Percentiles rank a stretch among this genome's conserved stretches.
Conservation (phyloP, 1,140 invertebrate species). For the Drosophila albomicans region DNA sequence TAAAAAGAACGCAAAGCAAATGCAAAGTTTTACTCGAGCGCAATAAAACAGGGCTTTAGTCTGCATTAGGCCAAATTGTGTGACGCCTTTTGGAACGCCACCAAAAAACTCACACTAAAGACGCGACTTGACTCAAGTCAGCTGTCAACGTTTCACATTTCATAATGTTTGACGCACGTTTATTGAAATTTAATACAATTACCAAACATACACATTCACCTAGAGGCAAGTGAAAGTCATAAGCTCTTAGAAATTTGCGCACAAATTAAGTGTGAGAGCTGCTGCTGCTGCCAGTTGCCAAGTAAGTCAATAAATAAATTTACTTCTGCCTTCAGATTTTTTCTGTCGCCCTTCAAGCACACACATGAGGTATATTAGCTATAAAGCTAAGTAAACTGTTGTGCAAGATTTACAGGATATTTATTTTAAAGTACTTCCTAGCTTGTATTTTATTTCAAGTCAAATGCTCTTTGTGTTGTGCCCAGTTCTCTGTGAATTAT, state of each 20-base stretch:
- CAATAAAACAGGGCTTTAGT: constrained; percentile 50
- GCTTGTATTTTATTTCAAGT: not conserved
- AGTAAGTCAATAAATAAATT: constrained; percentile 81
- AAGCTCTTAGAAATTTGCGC: constrained; percentile 59
- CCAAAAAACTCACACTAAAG: not conserved
- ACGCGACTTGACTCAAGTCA: constrained; percentile 5
- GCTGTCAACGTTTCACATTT: constrained; percentile 47
- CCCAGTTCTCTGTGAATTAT: constrained; percentile 44
- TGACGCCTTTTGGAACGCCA: constrained; percentile 3
- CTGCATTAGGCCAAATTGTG: constrained; percentile 33
- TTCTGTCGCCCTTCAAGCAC: not conserved
- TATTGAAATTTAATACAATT: constrained; percentile 83
- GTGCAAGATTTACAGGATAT: not conserved
- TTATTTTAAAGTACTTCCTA: not conserved
- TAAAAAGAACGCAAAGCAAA: constrained; percentile 37
- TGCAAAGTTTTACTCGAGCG: constrained; percentile 45
- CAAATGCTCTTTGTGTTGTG: not conserved
- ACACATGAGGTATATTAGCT: constrained; percentile 5
- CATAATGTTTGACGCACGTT: constrained; percentile 56
- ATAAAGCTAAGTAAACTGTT: not conserved
- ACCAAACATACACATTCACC: constrained; percentile 43
- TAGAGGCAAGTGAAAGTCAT: constrained; percentile 58
- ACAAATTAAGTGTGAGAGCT: constrained; percentile 17
- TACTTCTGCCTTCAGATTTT: constrained; percentile 32
- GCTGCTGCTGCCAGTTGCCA: constrained; percentile 50